Conservation (phyloP, 2,888 invertebrate genomes). For the Melanotus villosus region DNA sequence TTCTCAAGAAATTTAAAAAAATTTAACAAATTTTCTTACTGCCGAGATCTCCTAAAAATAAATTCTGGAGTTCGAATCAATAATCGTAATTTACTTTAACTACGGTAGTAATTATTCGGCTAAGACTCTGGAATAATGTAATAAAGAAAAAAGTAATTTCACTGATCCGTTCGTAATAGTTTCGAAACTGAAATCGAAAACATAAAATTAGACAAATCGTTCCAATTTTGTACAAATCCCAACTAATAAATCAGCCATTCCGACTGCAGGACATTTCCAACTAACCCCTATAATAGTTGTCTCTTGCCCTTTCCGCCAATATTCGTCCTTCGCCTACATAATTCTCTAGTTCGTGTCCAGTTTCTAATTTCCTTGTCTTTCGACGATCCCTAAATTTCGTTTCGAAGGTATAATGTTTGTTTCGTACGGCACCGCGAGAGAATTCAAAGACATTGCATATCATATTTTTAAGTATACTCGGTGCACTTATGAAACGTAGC, state of each 20-base stretch:
- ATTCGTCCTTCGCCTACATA: slow-evolving; percentile 22
- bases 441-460: background rate
- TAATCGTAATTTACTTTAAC: too few relatives aligned
- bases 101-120: too few relatives aligned
- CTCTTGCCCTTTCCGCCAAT: slow-evolving; percentile 13
- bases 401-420: slow-evolving; percentile 4
- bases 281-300: slow-evolving; percentile 12
- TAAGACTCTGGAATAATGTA: too few relatives aligned
- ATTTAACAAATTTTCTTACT: too few relatives aligned
- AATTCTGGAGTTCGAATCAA: too few relatives aligned
- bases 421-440: background rate
- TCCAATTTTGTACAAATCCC: slow-evolving; percentile 1
- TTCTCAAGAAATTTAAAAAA: too few relatives aligned
- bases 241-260: slow-evolving; percentile 6
- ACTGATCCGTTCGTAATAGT: too few relatives aligned
- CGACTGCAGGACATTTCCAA: background rate
- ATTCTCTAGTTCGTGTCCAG: slow-evolving; percentile 16
- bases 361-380: slow-evolving; percentile 15
- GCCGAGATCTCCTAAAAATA: too few relatives aligned
- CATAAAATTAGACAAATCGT: too few relatives aligned
- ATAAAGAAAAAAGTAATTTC: too few relatives aligned
- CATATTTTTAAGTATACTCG: too few relatives aligned
- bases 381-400: slow-evolving; percentile 17
- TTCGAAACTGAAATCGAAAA: too few relatives aligned
- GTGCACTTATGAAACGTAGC: background rate